Conservation (phyloP, 2,113 vertebrate species). For the Ciconia boyciana region DNA sequence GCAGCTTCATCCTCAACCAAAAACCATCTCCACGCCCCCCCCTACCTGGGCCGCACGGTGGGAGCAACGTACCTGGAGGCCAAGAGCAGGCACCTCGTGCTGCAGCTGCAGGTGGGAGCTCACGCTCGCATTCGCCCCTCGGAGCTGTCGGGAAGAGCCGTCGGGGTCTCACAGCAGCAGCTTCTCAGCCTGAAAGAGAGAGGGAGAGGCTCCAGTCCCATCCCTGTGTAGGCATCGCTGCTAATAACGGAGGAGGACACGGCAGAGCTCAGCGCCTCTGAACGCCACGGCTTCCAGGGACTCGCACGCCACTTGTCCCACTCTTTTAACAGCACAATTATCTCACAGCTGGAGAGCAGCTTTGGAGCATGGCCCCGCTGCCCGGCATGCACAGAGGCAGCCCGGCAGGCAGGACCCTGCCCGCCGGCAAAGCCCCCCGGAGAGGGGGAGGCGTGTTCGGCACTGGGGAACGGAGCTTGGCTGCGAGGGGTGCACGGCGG, state of each 20-base stretch:
- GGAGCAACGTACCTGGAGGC: constrained; percentile 29
- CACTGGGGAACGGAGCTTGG: accelerated
- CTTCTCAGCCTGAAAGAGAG: constrained; percentile 61
- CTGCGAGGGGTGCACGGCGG: accelerated
- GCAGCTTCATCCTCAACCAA: neutral
- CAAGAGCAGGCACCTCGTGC: neutral
- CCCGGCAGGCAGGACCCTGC: neutral
- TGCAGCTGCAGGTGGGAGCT: neutral
- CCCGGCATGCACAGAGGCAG: neutral
- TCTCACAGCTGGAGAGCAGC: neutral
- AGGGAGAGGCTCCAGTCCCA: neutral
- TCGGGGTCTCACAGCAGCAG: constrained; percentile 37
- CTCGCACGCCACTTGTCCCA: neutral
- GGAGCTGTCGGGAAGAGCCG: neutral
- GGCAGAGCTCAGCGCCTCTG: neutral
- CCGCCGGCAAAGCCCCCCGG: accelerated
- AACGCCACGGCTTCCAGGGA: neutral
- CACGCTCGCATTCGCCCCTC: neutral
- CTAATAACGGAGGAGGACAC: neutral
- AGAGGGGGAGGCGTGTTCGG: accelerated
- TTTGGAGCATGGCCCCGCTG: neutral
- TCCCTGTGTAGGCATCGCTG: neutral
- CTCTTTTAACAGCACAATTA: neutral
- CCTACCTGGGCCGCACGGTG: neutral
- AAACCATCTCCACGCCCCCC: neutral